Evolutionary conservation across 2,113 vertebrate species (phyloP).

Genomic region (Pelecanoides urinatrix): DNA sequence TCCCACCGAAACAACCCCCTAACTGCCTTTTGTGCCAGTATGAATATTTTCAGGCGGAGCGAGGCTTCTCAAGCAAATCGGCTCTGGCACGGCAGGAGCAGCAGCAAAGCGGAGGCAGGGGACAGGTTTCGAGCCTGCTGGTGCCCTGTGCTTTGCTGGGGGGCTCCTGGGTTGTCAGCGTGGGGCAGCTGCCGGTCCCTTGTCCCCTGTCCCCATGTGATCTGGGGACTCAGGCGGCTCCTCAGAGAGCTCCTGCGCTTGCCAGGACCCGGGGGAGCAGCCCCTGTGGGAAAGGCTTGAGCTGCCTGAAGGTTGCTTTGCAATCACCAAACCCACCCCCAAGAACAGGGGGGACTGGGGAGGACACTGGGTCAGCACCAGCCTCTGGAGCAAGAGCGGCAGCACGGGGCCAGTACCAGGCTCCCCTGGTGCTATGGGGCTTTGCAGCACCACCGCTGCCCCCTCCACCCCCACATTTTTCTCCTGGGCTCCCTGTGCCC

Average conservation of each 20-base stretch:
- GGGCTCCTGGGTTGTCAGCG: background rate
- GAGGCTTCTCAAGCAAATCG: rapidly evolving
- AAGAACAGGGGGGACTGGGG: background rate
- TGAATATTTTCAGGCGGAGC: background rate
- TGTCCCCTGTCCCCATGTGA: rapidly evolving
- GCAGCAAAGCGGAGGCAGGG: background rate
- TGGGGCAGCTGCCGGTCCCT: background rate
- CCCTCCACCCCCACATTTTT: background rate
- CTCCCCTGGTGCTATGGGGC: background rate
- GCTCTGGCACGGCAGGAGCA: background rate
- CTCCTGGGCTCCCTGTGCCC: background rate
- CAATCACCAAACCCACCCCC: background rate
- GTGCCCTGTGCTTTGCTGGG: background rate
- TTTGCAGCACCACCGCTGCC: background rate
- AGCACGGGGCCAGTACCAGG: background rate
- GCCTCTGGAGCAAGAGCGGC: background rate
- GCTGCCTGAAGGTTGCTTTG: background rate
- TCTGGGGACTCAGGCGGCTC: background rate
- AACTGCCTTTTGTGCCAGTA: background rate
- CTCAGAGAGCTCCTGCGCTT: background rate
- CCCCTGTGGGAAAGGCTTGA: background rate
- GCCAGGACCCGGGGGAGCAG: background rate
- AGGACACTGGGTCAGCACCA: background rate
- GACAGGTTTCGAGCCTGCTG: background rate
- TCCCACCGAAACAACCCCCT: background rate